Evolutionary conservation across 2,888 invertebrate species (phyloP), one percentile per base, ranked within the genome.

Genomic region (Coleophora deauratella): DNA sequence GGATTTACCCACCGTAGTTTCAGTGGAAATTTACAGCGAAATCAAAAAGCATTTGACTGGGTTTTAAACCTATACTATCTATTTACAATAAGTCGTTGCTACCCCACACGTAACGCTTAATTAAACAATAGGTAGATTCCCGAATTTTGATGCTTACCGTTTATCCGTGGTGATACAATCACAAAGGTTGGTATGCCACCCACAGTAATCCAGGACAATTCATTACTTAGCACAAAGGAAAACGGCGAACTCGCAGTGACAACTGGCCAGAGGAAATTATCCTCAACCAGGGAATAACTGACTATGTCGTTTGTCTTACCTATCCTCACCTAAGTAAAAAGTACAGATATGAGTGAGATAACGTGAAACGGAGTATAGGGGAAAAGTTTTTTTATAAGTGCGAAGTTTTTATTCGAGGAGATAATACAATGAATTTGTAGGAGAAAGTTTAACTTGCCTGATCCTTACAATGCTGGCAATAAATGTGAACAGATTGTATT

Each of bases 291-390:
- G 21, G 59, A 55, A 52, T 44, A 56, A 37, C 46, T 33, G 37
- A 38, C 31, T 28, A 47, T 45, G 38, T 57, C 57, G 55, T 66
- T 64, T 53, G 56, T 64, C 60, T 63, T 59, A 52, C 55, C 59
- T 61, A 59, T 38, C 42, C 42, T 52, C 49, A 21, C 9, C 9
- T 11, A 34, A 12, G 34, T 34, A 31, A 3, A 11, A 31, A 11
- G n/a, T 31, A 31, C 4, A 31, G 10, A 31, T 31, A 31, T 31
- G 21, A 21, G 21, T 21, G 21, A 21, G 21, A 21, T 21, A 21
- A 21, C 21, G 21, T 21, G 21, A 21, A 21, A 21, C 21, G 21
- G 21, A 21, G 21, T 21, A 6, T 4, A 21, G 21, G 6, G 21
- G 21, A 21, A 21, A 21, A 21, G 3, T 3, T 31, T 31, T 54